Evolutionary conservation across 2,113 vertebrate genomes (phyloP).

Genomic region (Copsychus sechellarum): DNA sequence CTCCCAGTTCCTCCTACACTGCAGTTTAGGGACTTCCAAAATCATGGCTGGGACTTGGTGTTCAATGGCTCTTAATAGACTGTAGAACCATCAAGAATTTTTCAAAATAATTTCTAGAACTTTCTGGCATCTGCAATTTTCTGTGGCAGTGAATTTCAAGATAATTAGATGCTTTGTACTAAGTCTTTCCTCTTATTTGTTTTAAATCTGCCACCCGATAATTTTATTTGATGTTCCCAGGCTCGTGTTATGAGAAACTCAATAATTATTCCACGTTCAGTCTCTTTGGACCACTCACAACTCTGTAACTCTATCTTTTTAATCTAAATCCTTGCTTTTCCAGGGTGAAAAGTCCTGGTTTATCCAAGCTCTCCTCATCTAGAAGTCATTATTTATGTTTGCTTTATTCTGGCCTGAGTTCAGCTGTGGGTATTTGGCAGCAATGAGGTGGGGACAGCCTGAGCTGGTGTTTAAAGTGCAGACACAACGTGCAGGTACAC

Average conservation of each 20-base stretch:
- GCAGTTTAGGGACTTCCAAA: neutral
- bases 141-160: neutral
- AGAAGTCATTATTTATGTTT: neutral
- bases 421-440: neutral
- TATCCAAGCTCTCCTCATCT: neutral
- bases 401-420: neutral
- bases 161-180: neutral
- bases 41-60: neutral
- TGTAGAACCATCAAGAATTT: neutral
- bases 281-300: neutral
- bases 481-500: accelerated
- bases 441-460: neutral
- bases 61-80: neutral
- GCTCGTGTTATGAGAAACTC: neutral
- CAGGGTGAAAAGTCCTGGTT: neutral
- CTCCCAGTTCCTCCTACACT: neutral
- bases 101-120: neutral
- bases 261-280: neutral
- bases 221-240: conserved; percentile 8
- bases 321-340: neutral
- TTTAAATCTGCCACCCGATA: neutral
- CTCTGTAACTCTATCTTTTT: neutral
- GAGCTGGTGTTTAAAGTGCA: neutral
- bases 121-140: neutral
- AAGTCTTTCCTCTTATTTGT: neutral